Percentiles rank a stretch among this genome's conserved stretches.
phyloP scores from a whole-genome alignment of 53 echinoderm and acorn worm genomes.

The Apostichopus leukothele region DNA sequence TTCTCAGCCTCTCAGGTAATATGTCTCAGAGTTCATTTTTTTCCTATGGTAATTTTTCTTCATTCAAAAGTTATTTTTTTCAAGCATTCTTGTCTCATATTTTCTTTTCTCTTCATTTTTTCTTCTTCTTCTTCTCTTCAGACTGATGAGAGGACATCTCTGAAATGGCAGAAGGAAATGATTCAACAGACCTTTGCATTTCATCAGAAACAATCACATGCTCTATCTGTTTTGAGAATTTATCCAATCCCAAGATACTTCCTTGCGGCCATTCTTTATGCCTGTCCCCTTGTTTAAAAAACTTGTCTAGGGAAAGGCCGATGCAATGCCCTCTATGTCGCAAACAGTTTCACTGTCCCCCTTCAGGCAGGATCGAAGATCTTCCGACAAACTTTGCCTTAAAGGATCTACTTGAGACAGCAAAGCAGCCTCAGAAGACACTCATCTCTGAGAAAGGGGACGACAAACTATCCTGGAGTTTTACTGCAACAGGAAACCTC shows the following conservation, averaged over 20 bases:
- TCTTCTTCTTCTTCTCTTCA: too few species aligned
- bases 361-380: constrained; percentile 4
- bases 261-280: constrained; percentile 32
- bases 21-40: too few species aligned
- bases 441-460: too few species aligned
- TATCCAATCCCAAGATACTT: constrained; percentile 10
- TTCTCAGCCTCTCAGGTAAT: too few species aligned
- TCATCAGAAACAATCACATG: constrained; percentile 24
- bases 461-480: background rate
- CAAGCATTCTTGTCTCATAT: too few species aligned
- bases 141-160: too few species aligned
- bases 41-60: too few species aligned
- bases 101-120: too few species aligned
- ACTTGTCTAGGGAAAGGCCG: background rate
- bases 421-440: background rate
- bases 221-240: constrained; percentile 26
- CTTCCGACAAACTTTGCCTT: constrained; percentile 27
- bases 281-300: constrained; percentile 1
- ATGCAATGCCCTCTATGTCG: constrained; percentile 33
- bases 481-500: constrained; percentile 11
- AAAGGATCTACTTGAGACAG: constrained; percentile 16
- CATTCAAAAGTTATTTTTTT: too few species aligned
- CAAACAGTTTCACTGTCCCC: background rate
- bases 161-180: constrained; percentile 4
- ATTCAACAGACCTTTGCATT: background rate